Conservation (phyloP, 2,797 vertebrate genomes). For the Hoplostethus atlanticus region DNA sequence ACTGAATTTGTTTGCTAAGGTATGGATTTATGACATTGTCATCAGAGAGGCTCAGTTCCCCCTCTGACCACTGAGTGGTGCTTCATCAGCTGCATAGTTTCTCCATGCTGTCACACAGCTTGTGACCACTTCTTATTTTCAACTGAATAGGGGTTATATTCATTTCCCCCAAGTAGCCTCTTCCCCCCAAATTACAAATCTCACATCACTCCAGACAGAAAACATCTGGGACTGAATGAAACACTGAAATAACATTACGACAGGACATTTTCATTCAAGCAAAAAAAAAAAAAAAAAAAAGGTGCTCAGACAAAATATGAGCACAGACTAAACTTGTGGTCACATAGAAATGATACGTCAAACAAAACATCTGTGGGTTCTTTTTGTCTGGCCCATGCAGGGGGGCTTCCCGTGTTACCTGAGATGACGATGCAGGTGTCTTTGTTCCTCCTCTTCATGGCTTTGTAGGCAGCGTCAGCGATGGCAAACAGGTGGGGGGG, state of each 20-base stretch:
- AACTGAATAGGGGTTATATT: slow-evolving; percentile 29
- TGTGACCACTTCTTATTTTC: slow-evolving; percentile 58
- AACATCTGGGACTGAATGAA: slow-evolving; percentile 15
- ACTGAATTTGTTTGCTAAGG: no score
- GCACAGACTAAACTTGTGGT: neutral
- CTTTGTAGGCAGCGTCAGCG: slow-evolving; percentile 97
- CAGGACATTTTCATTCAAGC: neutral
- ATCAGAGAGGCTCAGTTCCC: slow-evolving; percentile 41
- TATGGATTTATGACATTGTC: neutral
- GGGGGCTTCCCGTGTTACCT: slow-evolving; percentile 80
- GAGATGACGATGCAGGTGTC: slow-evolving; percentile 99
- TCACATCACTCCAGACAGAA: slow-evolving; percentile 20
- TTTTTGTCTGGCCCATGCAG: neutral
- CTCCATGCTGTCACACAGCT: slow-evolving; percentile 35
- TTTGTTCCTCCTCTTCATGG: slow-evolving; percentile 98
- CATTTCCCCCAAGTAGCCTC: slow-evolving; percentile 29
- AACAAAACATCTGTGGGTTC: neutral
- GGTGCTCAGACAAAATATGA: neutral
- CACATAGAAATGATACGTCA: neutral
- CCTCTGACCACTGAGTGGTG: slow-evolving; percentile 77
- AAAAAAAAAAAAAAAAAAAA: neutral
- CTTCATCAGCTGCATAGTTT: slow-evolving; percentile 50
- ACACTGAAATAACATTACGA: neutral
- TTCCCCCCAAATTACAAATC: slow-evolving; percentile 25
- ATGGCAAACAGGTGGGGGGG: slow-evolving; percentile 98